phyloP scores from a whole-genome alignment of 1,140 invertebrate species.

The Oscheius sp. region DNA sequence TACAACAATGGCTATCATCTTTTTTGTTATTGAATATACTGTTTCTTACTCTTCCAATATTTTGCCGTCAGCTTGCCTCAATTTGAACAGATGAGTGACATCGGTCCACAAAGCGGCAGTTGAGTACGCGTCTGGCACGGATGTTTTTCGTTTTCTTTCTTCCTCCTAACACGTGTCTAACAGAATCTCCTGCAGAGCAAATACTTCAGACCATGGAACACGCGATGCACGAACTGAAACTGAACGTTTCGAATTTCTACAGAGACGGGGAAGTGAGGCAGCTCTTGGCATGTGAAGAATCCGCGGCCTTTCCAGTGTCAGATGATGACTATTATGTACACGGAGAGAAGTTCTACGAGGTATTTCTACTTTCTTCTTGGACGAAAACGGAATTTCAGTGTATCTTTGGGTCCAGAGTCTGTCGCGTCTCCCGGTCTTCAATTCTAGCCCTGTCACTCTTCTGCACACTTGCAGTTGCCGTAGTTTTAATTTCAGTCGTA shows the following conservation, averaged over 20 bases:
- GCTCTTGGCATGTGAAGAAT: constrained; percentile 13
- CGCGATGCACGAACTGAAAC: constrained; percentile 9
- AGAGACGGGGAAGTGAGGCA: constrained; percentile 10
- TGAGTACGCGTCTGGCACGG: no score
- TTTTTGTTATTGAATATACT: no score
- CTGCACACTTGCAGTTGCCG: constrained; percentile 22
- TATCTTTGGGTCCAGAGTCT: constrained; percentile 4
- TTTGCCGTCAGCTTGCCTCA: no score
- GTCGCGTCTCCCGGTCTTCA: constrained; percentile 15
- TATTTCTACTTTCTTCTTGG: background rate
- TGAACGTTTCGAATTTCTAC: constrained; percentile 23
- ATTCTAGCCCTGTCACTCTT: constrained; percentile 22
- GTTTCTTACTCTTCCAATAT: no score
- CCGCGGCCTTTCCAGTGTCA: background rate
- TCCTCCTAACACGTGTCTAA: no score
- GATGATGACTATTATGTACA: background rate
- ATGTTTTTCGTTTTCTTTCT: no score
- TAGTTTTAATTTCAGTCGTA: constrained; percentile 24
- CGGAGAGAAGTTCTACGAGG: constrained; percentile 23
- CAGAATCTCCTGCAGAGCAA: no score
- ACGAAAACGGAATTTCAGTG: constrained; percentile 3
- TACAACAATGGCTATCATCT: no score
- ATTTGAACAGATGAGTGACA: no score
- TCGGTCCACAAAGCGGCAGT: no score
- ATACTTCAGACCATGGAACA: background rate